phyloP scores from a whole-genome alignment of 2,113 vertebrate genomes.

The Poicephalus gulielmi region DNA sequence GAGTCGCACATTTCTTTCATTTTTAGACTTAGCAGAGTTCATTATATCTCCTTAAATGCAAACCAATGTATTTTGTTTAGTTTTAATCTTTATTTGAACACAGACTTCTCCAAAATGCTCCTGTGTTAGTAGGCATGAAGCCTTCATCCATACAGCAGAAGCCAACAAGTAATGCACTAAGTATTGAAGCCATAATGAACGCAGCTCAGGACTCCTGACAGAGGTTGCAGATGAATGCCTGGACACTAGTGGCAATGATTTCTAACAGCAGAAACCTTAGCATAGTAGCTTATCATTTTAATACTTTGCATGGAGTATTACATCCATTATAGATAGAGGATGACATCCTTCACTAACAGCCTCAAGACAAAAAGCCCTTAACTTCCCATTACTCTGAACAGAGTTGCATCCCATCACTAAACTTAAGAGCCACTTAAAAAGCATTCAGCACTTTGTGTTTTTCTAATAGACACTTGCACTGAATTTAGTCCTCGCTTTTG shows the following conservation, averaged over 20 bases:
- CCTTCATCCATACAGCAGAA: neutral
- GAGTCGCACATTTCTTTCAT: neutral
- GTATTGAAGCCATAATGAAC: neutral
- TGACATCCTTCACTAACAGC: neutral
- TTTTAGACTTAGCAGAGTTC: neutral
- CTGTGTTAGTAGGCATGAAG: neutral
- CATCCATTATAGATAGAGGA: neutral
- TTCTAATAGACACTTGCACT: neutral
- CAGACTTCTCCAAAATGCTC: neutral
- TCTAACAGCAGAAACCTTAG: neutral
- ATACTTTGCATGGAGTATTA: neutral
- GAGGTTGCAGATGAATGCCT: neutral
- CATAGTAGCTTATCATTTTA: neutral
- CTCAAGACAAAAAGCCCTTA: constrained; percentile 13
- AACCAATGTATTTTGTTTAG: neutral
- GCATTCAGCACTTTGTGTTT: neutral
- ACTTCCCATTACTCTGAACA: neutral
- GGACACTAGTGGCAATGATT: neutral
- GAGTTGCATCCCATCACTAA: neutral
- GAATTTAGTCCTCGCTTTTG: neutral
- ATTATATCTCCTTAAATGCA: neutral
- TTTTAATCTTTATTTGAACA: neutral
- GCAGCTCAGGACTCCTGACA: neutral
- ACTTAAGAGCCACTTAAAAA: neutral
- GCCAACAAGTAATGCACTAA: neutral